These are phyloP conservation scores for Caenorhabditis japonica DNA, from an alignment of 2,888 invertebrate genomes.

Conservation along the genomic window DNA sequence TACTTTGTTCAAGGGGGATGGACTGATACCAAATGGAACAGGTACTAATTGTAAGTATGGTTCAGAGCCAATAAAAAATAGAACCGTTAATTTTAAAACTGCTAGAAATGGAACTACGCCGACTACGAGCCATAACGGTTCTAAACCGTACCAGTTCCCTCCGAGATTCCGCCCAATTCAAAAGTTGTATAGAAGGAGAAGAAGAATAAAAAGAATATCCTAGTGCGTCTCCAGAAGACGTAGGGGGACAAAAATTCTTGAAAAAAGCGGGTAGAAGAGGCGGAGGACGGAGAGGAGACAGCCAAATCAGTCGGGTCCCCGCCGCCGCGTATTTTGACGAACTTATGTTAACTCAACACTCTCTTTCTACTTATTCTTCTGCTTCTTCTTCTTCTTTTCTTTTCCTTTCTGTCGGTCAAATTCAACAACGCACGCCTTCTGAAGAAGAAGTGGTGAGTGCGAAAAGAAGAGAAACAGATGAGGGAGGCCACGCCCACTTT, in stretches of 20 bases:
- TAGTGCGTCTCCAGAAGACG: no score
- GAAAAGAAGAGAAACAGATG: constrained; percentile 20
- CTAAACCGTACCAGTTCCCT: no score
- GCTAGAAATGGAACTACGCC: no score
- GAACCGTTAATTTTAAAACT: no score
- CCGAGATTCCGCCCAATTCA: no score
- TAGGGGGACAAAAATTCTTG: constrained; percentile 11
- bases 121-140: no score
- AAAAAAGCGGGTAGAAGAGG: constrained; percentile 17
- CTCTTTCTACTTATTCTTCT: constrained; percentile 31
- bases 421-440: constrained; percentile 9
- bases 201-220: constrained; percentile 27
- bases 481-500: no score
- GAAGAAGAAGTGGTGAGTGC: constrained; percentile 33
- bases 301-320: constrained; percentile 49
- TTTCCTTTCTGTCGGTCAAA: constrained; percentile 9
- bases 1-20: no score
- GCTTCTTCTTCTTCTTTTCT: constrained; percentile 23
- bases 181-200: constrained; percentile 26
- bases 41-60: no score
- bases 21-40: no score
- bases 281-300: constrained; percentile 19
- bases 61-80: no score
- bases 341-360: constrained; percentile 55
- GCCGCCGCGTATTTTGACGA: constrained; percentile 53